Conservation (phyloP, 1,140 invertebrate species). For the Orchesella cincta region DNA sequence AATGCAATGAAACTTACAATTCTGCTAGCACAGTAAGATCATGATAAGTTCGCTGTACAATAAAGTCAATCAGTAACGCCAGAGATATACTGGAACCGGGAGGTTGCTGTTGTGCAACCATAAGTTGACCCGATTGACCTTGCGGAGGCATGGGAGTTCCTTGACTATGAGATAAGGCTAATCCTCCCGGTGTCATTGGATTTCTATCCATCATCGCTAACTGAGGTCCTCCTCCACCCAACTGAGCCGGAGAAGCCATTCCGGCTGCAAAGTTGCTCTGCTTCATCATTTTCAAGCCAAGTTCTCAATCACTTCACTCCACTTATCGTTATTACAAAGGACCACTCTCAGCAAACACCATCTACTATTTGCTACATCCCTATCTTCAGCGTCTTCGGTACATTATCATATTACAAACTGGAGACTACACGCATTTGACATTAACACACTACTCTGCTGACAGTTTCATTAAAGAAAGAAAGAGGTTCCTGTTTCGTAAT, state of each 20-base stretch:
- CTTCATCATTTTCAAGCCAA: constrained; percentile 14
- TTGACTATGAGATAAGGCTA: constrained; percentile 16
- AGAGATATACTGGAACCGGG: constrained; percentile 76
- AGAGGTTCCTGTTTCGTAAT: too few species aligned
- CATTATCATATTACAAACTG: too few species aligned
- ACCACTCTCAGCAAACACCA: too few species aligned
- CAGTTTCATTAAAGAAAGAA: too few species aligned
- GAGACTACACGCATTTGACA: too few species aligned
- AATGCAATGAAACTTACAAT: constrained; percentile 71
- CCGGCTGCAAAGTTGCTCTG: neutral
- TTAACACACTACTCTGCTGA: too few species aligned
- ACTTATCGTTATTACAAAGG: too few species aligned
- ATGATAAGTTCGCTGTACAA: constrained; percentile 94
- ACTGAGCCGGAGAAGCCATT: constrained; percentile 31
- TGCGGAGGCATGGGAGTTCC: constrained; percentile 22
- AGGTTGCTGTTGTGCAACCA: constrained; percentile 31
- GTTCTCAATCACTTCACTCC: too few species aligned
- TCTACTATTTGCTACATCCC: too few species aligned
- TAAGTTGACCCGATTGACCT: constrained; percentile 28
- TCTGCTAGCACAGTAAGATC: constrained; percentile 93
- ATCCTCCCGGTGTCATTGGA: neutral
- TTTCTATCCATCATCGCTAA: constrained; percentile 13
- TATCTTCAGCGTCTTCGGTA: too few species aligned
- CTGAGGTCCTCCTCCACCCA: constrained; percentile 13
- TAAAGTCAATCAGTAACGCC: constrained; percentile 88